Evolutionary conservation across 2,113 vertebrate genomes (phyloP), one percentile per base, ranked within the genome.

Genomic region (Maccullochella peelii): DNA sequence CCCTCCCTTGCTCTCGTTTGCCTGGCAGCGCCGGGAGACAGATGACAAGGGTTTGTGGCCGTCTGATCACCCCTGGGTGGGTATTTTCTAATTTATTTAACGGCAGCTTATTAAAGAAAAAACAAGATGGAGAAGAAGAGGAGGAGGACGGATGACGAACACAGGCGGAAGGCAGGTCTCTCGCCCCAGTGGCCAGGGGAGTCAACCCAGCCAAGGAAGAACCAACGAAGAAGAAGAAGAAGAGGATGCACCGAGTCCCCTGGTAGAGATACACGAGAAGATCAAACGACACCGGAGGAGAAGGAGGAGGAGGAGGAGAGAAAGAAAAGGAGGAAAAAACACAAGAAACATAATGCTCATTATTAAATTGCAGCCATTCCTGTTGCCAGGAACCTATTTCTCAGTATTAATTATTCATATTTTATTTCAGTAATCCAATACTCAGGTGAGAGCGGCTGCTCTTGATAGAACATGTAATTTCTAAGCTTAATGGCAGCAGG

Each of bases 401-500:
- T 96, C 96, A 96, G 94, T 97, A 98, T 99, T 96, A 99, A 99
- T 99, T 98, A 99, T 99, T 98, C 97, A 99, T 97, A 92, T 97
- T 95, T 97, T 97, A 97, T 97, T 98, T 97, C 97, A 96, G 97
- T 96, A 97, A 97, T 98, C 97, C 96, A 97, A 94, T 98, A 97
- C 98, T 98, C 97, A 98, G 98, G 98, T 99, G 97, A 98, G 97
- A 96, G 96, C 93, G 91, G 94, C 88, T 62, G 82, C 86, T 73
- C 89, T 96, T 96, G 95, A 96, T 94, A 92, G 95, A 97, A 97
- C 95, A 95, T 95, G 94, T 96, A 93, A 95, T 95, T 95, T 97
- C 95, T 94, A 96, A 96, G 97, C 97, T 97, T 98, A 98, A 99
- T 98, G 97, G 96, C 94, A 91, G 95, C 89, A 6, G 73, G 67